phyloP scores from a whole-genome alignment of 2,888 invertebrate species.

The Malthinus flaveolus region DNA sequence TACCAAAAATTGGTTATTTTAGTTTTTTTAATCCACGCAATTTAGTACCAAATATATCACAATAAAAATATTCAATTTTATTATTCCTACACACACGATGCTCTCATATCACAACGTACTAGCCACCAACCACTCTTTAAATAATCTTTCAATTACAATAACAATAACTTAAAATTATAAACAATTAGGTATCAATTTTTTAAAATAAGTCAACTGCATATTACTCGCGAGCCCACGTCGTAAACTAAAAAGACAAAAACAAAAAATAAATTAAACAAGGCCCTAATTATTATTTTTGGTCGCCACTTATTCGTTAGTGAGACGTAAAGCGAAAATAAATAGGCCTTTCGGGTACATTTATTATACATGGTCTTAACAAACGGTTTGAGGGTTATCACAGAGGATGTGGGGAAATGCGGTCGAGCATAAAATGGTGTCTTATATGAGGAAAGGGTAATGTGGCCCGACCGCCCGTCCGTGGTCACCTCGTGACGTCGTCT shows the following conservation, averaged over 20 bases:
- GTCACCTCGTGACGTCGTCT: conserved; percentile 50
- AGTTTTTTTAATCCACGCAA: neutral
- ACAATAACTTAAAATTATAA: neutral
- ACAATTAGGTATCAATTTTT: too few species aligned
- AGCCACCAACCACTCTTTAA: neutral
- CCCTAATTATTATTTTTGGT: conserved; percentile 3
- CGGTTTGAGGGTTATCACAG: conserved; percentile 43
- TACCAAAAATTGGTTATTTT: too few species aligned
- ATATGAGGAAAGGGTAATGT: conserved; percentile 36
- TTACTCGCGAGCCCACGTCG: neutral
- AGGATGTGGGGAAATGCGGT: conserved; percentile 44
- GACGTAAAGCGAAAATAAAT: neutral
- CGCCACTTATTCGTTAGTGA: conserved; percentile 1
- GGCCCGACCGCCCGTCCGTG: conserved; percentile 40
- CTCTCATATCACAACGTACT: neutral
- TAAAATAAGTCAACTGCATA: neutral
- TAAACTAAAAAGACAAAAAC: neutral
- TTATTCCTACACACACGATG: conserved; percentile 1
- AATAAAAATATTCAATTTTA: neutral
- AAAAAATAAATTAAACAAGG: neutral
- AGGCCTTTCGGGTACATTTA: conserved; percentile 9
- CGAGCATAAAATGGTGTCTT: conserved; percentile 42
- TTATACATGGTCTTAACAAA: conserved; percentile 19
- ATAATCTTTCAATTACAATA: neutral
- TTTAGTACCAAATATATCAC: conserved; percentile 7